phyloP scores from a whole-genome alignment of 2,797 vertebrate genomes.

The Periophthalmus magnuspinnatus region DNA sequence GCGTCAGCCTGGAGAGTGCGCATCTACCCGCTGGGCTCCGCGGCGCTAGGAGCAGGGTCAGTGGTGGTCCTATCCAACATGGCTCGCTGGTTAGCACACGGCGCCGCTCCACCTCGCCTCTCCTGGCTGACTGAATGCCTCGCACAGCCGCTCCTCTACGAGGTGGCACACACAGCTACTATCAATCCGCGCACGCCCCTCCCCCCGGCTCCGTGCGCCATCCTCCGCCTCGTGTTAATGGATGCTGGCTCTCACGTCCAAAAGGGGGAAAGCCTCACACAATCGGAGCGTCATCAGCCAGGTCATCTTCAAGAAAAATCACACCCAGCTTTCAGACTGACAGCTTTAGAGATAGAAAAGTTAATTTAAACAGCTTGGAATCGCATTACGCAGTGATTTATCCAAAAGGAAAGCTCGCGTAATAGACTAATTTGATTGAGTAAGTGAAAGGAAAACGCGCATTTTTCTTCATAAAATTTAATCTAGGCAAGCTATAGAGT shows the following conservation, averaged over 20 bases:
- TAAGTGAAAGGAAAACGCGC: background rate
- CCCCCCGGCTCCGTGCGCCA: slow-evolving; percentile 58
- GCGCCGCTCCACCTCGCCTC: slow-evolving; percentile 30
- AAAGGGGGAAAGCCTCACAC: slow-evolving; percentile 28
- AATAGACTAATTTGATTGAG: background rate
- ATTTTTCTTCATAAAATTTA: background rate
- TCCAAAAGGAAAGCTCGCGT: background rate
- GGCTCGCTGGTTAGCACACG: slow-evolving; percentile 77
- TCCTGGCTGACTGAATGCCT: slow-evolving; percentile 25
- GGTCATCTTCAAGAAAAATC: slow-evolving; percentile 29
- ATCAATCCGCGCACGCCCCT: slow-evolving; percentile 75
- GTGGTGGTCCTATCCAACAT: slow-evolving; percentile 87
- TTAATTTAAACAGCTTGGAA: background rate
- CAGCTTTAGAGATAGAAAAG: slow-evolving; percentile 5
- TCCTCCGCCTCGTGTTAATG: slow-evolving; percentile 75
- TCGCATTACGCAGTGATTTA: background rate
- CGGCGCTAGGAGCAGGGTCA: slow-evolving; percentile 76
- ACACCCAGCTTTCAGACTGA: slow-evolving; percentile 9
- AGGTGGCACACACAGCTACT: slow-evolving; percentile 68
- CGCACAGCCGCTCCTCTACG: slow-evolving; percentile 59
- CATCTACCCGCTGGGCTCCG: slow-evolving; percentile 80
- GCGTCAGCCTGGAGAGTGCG: slow-evolving; percentile 78
- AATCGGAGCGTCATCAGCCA: slow-evolving; percentile 42
- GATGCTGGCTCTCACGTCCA: slow-evolving; percentile 45
- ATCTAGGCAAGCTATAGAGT: background rate